Conservation (phyloP, 2,113 vertebrate species). For the Leiothrix lutea region DNA sequence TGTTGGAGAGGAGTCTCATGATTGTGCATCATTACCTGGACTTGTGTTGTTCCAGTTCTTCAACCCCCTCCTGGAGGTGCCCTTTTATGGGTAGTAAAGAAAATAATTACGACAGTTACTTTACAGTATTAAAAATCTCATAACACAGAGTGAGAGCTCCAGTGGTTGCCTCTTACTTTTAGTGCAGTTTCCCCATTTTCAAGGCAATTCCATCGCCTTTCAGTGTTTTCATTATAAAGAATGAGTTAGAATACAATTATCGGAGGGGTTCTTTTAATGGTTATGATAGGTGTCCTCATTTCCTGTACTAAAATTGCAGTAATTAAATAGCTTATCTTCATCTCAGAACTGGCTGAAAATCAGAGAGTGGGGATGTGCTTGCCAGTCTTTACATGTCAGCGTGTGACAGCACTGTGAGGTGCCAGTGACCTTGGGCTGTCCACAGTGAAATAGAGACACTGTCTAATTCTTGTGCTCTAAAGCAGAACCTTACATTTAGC, state of each 20-base stretch:
- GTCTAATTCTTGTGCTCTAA: neutral
- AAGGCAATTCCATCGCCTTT: neutral
- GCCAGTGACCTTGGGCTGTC: neutral
- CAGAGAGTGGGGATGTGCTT: neutral
- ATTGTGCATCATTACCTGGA: neutral
- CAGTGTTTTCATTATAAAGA: neutral
- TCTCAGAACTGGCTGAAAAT: constrained; percentile 1
- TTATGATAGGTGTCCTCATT: neutral
- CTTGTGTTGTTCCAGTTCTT: neutral
- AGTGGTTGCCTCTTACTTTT: neutral
- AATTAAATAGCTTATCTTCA: constrained; percentile 16
- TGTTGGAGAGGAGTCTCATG: neutral
- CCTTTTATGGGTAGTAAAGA: neutral
- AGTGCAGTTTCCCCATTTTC: neutral
- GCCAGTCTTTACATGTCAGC: neutral
- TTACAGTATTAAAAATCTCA: neutral
- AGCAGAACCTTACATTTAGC: neutral
- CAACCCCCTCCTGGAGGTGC: neutral
- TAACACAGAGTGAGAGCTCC: neutral
- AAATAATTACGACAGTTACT: neutral
- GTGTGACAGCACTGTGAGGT: neutral
- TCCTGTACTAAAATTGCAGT: constrained; percentile 11
- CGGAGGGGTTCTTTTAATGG: neutral
- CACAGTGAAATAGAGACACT: neutral
- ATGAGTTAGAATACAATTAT: neutral